Base-by-base conservation (phyloP, 1,140 invertebrate species). In the Drosophila eugracilis region DNA sequence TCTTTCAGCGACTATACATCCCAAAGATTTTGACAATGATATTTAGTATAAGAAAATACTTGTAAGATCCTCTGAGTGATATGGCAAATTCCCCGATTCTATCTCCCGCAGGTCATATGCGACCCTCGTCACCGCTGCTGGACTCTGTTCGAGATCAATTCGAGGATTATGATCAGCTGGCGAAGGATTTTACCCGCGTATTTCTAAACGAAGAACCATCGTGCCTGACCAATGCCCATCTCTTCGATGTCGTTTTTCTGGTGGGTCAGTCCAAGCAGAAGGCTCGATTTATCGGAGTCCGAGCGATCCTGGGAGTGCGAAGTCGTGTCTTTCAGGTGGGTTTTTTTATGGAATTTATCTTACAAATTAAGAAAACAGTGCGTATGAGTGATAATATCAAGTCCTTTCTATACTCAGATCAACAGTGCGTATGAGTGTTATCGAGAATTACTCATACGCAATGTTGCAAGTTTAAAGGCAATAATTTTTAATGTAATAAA, bases 71-170 rank as follows among this genome's bases (percentile, higher is more conserved):
- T 3, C 14, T 17, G 15, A 59, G 7, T 58, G n/a, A 58, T 3
- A n/a, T 0, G 6, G 3, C 2, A 26, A 37, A 19, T 22, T 0
- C 41, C 2, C n/a, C 6, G 15, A 49, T 19, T 19, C 4, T 3
- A 5, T 42, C 37, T 15, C 37, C 5, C 26, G 26, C 34, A 91
- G 91, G 97, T 41, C 97, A 98, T 92, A 97, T 98, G 97, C 92
- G 97, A 89, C 97, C 97, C 0, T 98, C 97, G 0, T 98, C 97
- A 24, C 97, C 97, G 1, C 93, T 98, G 21, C 93, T 98, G 65
- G 97, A 98, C 91, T 97, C 97, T 1, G 97, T 98, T 7, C 93
- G 97, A 73, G 96, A 97, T 92, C 95, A 97, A 81, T 98, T 98
- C 90, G 97, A 98, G 93, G 97, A 98, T 90, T 97, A 98, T 91